Percentiles rank a stretch among this genome's conserved stretches.
These are phyloP conservation scores for Eutrigla gurnardus DNA, from an alignment of 2,797 vertebrate genomes.

Conservation along the genomic window DNA sequence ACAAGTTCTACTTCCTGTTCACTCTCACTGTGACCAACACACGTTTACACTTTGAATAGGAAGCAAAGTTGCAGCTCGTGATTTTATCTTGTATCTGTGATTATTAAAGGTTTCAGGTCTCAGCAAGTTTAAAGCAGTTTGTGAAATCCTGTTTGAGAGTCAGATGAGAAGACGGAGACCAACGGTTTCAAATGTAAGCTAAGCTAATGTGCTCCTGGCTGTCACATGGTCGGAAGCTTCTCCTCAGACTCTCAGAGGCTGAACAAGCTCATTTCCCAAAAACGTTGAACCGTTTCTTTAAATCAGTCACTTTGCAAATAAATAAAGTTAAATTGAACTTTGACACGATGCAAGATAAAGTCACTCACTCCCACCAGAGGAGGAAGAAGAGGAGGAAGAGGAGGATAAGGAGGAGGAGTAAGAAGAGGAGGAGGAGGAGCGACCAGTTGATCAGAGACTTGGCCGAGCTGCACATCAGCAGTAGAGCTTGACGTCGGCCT, in stretches of 20 bases:
- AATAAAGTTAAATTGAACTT: background rate
- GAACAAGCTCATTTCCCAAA: background rate
- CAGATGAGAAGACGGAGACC: background rate
- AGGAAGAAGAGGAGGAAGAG: background rate
- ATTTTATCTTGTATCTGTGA: conserved; percentile 62
- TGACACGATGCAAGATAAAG: conserved; percentile 64
- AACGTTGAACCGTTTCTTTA: background rate
- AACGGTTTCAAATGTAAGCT: background rate
- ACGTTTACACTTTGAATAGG: background rate
- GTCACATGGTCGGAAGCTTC: background rate
- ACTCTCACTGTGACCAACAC: conserved; percentile 51
- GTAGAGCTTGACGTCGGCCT: conserved; percentile 76
- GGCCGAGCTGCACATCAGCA: conserved; percentile 23
- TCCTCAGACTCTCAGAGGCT: background rate
- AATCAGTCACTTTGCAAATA: background rate
- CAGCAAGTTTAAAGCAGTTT: background rate
- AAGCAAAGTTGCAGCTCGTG: conserved; percentile 21
- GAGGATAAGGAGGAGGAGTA: too few relatives aligned
- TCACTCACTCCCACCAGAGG: conserved; percentile 28
- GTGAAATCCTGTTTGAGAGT: background rate
- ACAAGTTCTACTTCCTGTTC: conserved; percentile 42
- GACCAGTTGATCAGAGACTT: conserved; percentile 34
- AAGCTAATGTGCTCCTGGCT: background rate
- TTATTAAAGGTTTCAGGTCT: background rate
- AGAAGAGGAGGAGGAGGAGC: background rate